Conservation (phyloP, 1,140 invertebrate species). For the Drosophila lini region DNA sequence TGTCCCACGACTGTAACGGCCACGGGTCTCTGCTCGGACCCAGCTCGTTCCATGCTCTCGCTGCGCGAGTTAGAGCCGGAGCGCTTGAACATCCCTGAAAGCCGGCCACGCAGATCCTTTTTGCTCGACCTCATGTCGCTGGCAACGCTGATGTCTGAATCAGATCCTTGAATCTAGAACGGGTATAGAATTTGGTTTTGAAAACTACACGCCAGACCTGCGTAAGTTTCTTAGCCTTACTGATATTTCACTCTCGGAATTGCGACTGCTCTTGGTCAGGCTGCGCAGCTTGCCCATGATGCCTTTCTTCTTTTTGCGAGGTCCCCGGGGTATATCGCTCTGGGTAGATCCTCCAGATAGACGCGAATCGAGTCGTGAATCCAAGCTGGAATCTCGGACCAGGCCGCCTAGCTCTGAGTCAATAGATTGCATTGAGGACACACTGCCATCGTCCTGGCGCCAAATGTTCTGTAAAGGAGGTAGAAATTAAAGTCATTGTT, state of each 20-base stretch:
- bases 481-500: background rate
- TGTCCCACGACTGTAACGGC: conserved; percentile 78
- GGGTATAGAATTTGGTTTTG: background rate
- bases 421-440: conserved; percentile 91
- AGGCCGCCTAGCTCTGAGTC: conserved; percentile 86
- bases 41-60: conserved; percentile 72
- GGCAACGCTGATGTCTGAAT: conserved; percentile 90
- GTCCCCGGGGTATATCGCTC: conserved; percentile 90
- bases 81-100: conserved; percentile 93
- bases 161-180: conserved; percentile 88
- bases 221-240: conserved; percentile 31
- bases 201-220: background rate
- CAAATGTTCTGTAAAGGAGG: conserved; percentile 86
- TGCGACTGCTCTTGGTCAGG: conserved; percentile 91
- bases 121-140: conserved; percentile 88
- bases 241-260: conserved; percentile 84
- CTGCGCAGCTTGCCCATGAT: conserved; percentile 93
- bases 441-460: conserved; percentile 91
- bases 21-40: conserved; percentile 71
- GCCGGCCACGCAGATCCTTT: conserved; percentile 90
- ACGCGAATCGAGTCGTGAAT: conserved; percentile 86
- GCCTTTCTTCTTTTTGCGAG: conserved; percentile 93
- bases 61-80: conserved; percentile 79
- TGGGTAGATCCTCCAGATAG: conserved; percentile 93
- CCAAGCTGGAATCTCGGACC: conserved; percentile 84